A percentile compares a stretch with the other conserved stretches of the same genome.
phyloP scores from a whole-genome alignment of 2,113 vertebrate species.

The Ameiurus melas region DNA sequence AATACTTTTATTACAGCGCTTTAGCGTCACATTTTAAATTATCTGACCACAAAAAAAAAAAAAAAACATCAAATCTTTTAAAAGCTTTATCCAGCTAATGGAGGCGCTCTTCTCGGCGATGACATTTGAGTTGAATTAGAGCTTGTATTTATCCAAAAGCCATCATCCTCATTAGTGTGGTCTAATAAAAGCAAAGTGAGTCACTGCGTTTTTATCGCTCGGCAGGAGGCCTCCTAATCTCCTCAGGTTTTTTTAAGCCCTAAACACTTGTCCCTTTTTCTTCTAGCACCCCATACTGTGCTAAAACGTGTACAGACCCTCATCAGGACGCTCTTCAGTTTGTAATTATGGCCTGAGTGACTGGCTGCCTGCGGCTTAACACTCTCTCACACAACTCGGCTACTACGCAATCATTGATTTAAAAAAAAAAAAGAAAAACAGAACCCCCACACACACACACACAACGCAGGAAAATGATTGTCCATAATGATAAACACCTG shows the following conservation, averaged over 20 bases:
- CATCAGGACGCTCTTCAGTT: conserved; percentile 69
- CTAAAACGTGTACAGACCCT: conserved; percentile 69
- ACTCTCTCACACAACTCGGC: conserved; percentile 51
- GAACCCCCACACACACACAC: conserved; percentile 59
- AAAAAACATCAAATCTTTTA: conserved; percentile 47
- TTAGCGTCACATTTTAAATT: conserved; percentile 43
- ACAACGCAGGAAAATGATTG: conserved; percentile 59
- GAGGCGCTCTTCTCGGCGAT: conserved; percentile 64
- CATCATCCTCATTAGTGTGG: conserved; percentile 70
- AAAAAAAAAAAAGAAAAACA: conserved; percentile 56
- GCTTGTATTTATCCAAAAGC: conserved; percentile 62
- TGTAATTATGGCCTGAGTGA: conserved; percentile 76
- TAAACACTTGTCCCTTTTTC: conserved; percentile 67
- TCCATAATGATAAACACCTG: conserved; percentile 59
- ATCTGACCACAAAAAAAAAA: conserved; percentile 43
- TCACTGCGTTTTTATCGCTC: conserved; percentile 65
- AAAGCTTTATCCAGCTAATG: conserved; percentile 54
- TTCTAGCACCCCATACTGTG: conserved; percentile 68
- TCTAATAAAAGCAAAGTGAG: conserved; percentile 72
- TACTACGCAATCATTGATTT: conserved; percentile 57
- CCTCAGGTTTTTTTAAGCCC: conserved; percentile 52
- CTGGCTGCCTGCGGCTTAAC: conserved; percentile 74
- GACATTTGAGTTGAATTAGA: conserved; percentile 73
- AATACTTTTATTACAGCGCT: conserved; percentile 36
- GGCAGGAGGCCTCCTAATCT: conserved; percentile 68